Evolutionary conservation across 2,113 vertebrate species (phyloP).

Genomic region (Myanophis thanlyinensis): DNA sequence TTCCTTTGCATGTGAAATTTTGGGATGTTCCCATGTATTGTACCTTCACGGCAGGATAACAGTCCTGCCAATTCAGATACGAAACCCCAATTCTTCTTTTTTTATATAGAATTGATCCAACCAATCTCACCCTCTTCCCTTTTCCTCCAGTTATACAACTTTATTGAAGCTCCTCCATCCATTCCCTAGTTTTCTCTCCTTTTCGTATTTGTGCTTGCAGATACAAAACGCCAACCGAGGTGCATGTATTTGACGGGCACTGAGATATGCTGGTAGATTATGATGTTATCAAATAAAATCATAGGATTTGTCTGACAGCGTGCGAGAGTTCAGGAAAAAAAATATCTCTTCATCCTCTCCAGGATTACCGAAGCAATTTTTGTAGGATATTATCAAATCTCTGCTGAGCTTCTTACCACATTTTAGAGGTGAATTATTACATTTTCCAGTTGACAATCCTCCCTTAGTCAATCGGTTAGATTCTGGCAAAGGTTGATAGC

Average conservation of each 20-base stretch:
- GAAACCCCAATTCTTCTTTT: not conserved
- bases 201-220: slow-evolving; percentile 8
- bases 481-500: not conserved
- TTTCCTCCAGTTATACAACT: not conserved
- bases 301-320: slow-evolving; percentile 17
- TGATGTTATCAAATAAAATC: slow-evolving; percentile 46
- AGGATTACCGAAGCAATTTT: slow-evolving; percentile 29
- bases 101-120: not conserved
- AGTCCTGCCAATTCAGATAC: not conserved
- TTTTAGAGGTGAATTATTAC: slow-evolving; percentile 25
- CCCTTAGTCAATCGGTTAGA: not conserved
- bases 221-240: slow-evolving; percentile 1
- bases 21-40: slow-evolving; percentile 3
- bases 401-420: slow-evolving; percentile 24
- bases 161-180: too few species aligned
- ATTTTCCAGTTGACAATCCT: slow-evolving; percentile 25
- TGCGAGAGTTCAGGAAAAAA: slow-evolving; percentile 27
- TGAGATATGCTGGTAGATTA: slow-evolving; percentile 38
- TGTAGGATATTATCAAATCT: slow-evolving; percentile 30
- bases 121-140: not conserved
- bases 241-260: slow-evolving; percentile 31
- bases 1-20: not conserved
- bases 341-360: slow-evolving; percentile 24
- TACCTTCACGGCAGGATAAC: slow-evolving; percentile 1
- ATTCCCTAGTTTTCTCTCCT: too few species aligned